Base-by-base conservation (phyloP, 2,888 invertebrate genomes). In the Cantharis rufa region DNA sequence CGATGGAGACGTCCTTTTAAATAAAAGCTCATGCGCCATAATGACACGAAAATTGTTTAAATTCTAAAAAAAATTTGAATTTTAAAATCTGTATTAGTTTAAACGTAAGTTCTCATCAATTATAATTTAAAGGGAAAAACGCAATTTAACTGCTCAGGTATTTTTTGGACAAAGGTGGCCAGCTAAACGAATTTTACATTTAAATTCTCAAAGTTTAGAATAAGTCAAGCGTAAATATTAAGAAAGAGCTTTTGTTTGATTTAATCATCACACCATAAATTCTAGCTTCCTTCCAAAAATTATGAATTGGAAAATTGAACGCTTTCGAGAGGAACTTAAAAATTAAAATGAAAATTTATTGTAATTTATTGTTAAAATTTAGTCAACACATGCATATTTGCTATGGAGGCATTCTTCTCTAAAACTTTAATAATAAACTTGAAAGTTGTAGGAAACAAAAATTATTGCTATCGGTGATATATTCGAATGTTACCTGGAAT, bases 11-110 rank as follows among this genome's bases (percentile, higher is more conserved):
- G 64, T 66, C 64, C 24, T 24, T 21, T 7, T 0, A 21, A n/a
- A 66, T 18, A 21, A 66, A 66, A 66, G 64, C 64, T 66, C 64
- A 66, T 66, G 64, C 64, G 64, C 64, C n/a, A 64, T 64, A 64
- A 32, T 32, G n/a, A 48, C 9, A n/a, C n/a, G n/a, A 48, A 48
- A 7, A 48, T n/a, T 48, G n/a, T 48, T 48, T 48, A 48, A 48
- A 48, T 48, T 48, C 7, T n/a, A n/a, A 1, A 13, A 32, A 48
- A 48, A 48, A 48, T 5, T 48, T 13, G 13, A 32, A 13, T 32
- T 48, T 48, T n/a, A 48, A 48, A n/a, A 48, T 48, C 5, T n/a
- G 3, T 5, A 48, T 48, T 48, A 48, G 13, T 48, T 48, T 9
- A 48, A n/a, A 13, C n/a, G 0, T 2, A 48, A 7, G 5, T 16